phyloP scores from a whole-genome alignment of 64 coral and sea anemone species.

The Montipora cactus region DNA sequence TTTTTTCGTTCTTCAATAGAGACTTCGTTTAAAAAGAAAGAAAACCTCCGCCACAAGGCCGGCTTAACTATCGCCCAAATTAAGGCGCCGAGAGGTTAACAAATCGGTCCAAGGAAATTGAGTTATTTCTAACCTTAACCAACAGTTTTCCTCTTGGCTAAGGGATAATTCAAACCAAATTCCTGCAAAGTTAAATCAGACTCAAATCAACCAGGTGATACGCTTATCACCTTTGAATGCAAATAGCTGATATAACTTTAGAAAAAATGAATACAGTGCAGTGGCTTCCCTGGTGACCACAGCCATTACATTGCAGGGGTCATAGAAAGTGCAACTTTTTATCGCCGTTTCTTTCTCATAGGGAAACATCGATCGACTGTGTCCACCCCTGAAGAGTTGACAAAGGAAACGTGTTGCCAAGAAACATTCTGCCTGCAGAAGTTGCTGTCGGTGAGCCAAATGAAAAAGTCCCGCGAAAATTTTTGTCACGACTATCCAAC shows the following conservation, averaged over 20 bases:
- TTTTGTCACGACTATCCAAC: neutral
- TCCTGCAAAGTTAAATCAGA: no score
- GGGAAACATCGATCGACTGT: slow-evolving; percentile 22
- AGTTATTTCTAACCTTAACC: neutral
- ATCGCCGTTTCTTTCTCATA: neutral
- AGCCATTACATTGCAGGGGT: no score
- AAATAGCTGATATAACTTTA: no score
- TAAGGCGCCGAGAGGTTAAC: neutral
- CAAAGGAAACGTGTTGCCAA: neutral
- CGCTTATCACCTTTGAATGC: no score
- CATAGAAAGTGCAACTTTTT: neutral
- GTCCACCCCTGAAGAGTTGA: neutral
- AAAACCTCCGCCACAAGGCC: neutral
- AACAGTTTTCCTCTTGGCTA: neutral
- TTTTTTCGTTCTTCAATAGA: neutral
- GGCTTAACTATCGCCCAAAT: neutral
- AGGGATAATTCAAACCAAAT: no score
- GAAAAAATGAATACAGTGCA: neutral
- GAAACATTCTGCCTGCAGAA: neutral
- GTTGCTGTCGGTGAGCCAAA: neutral
- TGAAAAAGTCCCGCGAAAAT: neutral
- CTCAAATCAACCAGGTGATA: no score
- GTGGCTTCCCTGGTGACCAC: neutral
- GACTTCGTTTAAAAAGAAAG: neutral
- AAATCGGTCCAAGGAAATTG: neutral